Evolutionary conservation across 2,888 invertebrate species (phyloP), one percentile per base, ranked within the genome.

Genomic region (Baronia brevicornis): DNA sequence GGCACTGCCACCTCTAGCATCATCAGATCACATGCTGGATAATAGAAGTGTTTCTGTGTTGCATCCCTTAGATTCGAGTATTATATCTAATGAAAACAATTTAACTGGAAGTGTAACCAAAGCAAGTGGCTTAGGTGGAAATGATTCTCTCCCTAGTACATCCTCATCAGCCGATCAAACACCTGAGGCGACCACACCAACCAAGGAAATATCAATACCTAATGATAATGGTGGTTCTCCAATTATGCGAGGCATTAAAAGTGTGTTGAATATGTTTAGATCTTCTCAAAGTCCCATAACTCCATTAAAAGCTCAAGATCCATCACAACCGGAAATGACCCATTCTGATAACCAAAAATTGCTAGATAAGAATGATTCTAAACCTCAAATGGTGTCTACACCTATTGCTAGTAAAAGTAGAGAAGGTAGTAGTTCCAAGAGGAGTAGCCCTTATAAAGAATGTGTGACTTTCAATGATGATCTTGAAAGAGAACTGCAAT

Each of bases 231-330:
- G 61, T 24, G 69, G 70, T 10, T 84, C 84, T 17, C 80, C 84
- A 0, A 84, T 84, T 11, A 65, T 84, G 61, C 50, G 84, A 32
- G 82, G 84, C 0, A 48, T 84, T 1, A 82, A 82, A 44, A 73
- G 66, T 51, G 79, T 84, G 3, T 48, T 84, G 1, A 84, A 66
- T 36, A 80, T 84, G 67, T 84, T 84, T 43, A 58, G 78, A 15
- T 57, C 80, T 10, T 80, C 82, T 2, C 78, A 82, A 38, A 82
- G 80, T 36, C 80, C 82, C 2, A 66, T 77, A 45, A 64, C 71
- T 27, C 47, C 60, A 4, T 26, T 39, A 18, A 72, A 71, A 7
- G 43, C 31, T 33, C 53, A 52, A 8, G 37, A 38, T 17, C 31
- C 23, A 23, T 3, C 4, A 5, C 43, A 40, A 20, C 36, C 21